These are phyloP conservation scores for Trachelus tabidus DNA, from an alignment of 2,888 invertebrate species.

Conservation along the genomic window DNA sequence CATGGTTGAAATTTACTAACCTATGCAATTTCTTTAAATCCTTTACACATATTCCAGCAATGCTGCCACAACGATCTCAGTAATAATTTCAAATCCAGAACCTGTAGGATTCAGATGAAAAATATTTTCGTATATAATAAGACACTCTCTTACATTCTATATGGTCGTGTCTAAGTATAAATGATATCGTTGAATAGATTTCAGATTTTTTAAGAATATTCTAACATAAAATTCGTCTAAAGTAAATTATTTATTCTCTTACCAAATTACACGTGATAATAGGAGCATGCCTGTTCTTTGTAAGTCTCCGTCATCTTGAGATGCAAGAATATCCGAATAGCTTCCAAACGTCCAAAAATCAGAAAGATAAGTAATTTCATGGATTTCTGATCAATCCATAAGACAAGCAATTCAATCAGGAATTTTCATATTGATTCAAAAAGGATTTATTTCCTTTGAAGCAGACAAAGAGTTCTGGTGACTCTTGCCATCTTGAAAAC, in stretches of 20 bases:
- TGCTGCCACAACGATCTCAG: background rate
- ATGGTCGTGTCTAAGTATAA: too few relatives aligned
- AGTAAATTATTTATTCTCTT: background rate
- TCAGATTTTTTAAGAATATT: too few relatives aligned
- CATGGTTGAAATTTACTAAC: background rate
- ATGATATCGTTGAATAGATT: too few relatives aligned
- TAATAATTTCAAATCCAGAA: background rate
- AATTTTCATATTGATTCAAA: background rate
- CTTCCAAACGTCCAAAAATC: background rate
- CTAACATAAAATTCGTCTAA: too few relatives aligned
- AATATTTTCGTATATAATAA: too few relatives aligned
- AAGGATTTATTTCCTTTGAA: background rate
- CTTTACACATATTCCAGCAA: background rate
- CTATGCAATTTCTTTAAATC: background rate
- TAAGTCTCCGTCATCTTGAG: background rate
- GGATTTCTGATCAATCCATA: background rate
- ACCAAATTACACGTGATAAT: background rate
- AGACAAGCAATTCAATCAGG: background rate
- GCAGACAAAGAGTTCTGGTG: background rate
- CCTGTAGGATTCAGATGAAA: background rate
- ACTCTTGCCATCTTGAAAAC: background rate
- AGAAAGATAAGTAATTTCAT: background rate
- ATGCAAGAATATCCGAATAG: background rate
- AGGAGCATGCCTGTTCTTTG: background rate
- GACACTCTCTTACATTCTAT: too few relatives aligned